phyloP scores from a whole-genome alignment of 2,113 vertebrate species.

The Toxotes chatareus region DNA sequence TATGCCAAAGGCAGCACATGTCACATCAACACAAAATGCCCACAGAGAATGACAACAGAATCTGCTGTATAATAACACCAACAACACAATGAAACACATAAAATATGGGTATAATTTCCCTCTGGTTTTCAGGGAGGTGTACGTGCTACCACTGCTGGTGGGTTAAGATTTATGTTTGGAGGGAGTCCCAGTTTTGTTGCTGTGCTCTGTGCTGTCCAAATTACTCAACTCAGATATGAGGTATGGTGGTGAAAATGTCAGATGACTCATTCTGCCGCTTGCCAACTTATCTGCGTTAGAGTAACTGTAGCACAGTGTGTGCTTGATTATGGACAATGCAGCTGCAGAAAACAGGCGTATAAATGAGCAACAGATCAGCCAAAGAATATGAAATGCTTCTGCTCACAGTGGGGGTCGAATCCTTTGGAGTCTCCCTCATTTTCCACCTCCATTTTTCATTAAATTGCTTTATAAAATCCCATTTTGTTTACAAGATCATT shows the following conservation, averaged over 20 bases:
- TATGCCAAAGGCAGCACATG: neutral
- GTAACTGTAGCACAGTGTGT: neutral
- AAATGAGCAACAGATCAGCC: neutral
- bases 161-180: neutral
- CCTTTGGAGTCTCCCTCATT: too few species aligned
- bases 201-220: neutral
- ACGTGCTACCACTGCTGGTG: neutral
- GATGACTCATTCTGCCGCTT: neutral
- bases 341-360: neutral
- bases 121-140: neutral
- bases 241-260: neutral
- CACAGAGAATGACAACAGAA: neutral
- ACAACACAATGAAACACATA: neutral
- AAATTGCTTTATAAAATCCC: neutral
- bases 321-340: neutral
- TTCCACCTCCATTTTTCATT: neutral
- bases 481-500: constrained; percentile 8
- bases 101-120: neutral
- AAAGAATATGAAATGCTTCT: constrained; percentile 5
- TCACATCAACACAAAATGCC: neutral
- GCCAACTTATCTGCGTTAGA: neutral
- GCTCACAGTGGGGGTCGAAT: neutral
- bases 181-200: neutral
- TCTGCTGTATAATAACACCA: neutral
- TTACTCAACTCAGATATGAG: neutral